Conservation (phyloP, 2,113 vertebrate genomes). For the Platysternon megacephalum region DNA sequence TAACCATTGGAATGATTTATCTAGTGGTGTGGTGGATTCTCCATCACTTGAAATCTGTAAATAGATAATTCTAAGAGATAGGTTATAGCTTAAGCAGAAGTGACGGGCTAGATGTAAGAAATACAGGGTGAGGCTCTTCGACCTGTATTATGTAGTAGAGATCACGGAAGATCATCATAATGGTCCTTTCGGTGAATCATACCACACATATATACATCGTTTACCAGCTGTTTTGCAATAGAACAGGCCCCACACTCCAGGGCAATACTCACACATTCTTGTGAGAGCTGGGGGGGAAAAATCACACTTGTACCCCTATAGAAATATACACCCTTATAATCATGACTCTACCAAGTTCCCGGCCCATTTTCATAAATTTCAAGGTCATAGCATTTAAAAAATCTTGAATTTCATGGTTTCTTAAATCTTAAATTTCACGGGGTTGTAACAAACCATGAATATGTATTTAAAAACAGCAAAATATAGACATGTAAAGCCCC, state of each 20-base stretch:
- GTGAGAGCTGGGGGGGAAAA: background rate
- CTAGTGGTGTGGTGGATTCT: background rate
- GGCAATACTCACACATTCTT: background rate
- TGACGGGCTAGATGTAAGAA: background rate
- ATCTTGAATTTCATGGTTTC: no score
- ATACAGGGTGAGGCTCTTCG: background rate
- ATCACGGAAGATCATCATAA: background rate
- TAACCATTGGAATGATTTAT: background rate
- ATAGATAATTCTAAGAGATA: background rate
- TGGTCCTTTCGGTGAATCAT: background rate
- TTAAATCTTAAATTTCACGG: no score
- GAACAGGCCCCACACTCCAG: background rate
- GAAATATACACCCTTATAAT: no score
- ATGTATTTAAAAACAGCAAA: no score
- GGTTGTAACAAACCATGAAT: no score
- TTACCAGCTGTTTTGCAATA: background rate
- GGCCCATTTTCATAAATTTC: no score
- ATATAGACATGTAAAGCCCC: no score
- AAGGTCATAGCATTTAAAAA: no score
- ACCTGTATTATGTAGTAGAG: background rate
- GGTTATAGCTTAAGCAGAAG: background rate
- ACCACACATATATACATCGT: fast-evolving
- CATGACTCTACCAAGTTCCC: no score
- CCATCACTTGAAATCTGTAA: fast-evolving
- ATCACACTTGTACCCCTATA: background rate